Evolutionary conservation across 2,797 vertebrate genomes (phyloP).

Genomic region (Erithacus rubecula): DNA sequence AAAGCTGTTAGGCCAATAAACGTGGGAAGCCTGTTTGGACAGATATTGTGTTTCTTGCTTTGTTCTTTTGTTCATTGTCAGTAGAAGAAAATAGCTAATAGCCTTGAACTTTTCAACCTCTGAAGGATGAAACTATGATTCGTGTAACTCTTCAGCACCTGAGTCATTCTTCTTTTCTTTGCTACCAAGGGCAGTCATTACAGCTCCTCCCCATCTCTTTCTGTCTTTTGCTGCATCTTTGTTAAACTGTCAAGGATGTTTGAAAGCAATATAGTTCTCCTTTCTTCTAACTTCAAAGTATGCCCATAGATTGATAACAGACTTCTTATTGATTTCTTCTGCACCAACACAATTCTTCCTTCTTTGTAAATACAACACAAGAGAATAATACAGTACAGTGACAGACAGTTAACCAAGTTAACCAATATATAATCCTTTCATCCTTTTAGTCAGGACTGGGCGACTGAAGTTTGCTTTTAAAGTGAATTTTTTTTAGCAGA

Average conservation of each 20-base stretch:
- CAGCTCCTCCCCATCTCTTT: conserved; percentile 45
- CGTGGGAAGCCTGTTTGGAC: neutral
- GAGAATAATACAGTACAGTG: neutral
- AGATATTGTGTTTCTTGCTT: conserved; percentile 26
- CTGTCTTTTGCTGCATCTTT: conserved; percentile 43
- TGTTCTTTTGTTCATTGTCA: conserved; percentile 50
- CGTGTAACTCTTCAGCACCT: conserved; percentile 32
- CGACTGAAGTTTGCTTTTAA: neutral
- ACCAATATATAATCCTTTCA: conserved; percentile 9
- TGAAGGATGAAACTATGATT: conserved; percentile 56
- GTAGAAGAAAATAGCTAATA: conserved; percentile 54
- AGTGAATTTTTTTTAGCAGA: neutral
- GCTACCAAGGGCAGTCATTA: conserved; percentile 35
- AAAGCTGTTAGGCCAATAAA: conserved; percentile 30
- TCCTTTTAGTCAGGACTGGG: neutral
- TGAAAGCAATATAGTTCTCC: conserved; percentile 44
- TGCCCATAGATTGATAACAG: conserved; percentile 55
- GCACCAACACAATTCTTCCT: conserved; percentile 18
- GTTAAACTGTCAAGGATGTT: conserved; percentile 63
- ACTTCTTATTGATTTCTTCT: conserved; percentile 53
- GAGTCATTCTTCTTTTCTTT: conserved; percentile 52
- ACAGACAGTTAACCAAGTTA: conserved; percentile 48
- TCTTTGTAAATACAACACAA: conserved; percentile 41
- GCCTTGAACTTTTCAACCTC: conserved; percentile 59
- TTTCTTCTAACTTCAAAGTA: conserved; percentile 56